Conservation (phyloP, 2,113 vertebrate genomes). For the Craseonycteris thonglongyai region DNA sequence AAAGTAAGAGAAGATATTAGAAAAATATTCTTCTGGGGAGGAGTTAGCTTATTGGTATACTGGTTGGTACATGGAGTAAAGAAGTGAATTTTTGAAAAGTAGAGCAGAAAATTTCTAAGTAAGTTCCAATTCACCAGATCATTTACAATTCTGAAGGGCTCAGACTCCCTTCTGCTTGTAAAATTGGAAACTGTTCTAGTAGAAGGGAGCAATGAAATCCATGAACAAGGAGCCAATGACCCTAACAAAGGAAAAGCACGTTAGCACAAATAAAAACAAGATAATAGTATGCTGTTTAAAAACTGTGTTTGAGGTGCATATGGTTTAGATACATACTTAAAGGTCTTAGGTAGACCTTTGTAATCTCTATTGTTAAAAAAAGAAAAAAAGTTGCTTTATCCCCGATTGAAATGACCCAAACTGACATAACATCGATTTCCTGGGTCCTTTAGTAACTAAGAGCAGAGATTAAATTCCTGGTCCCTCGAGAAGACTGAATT, state of each 20-base stretch:
- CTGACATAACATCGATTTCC: not conserved
- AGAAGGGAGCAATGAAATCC: not conserved
- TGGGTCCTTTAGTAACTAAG: not conserved
- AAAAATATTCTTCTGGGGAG: not conserved
- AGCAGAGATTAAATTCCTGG: not conserved
- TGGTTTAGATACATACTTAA: not conserved
- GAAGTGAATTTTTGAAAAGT: not conserved
- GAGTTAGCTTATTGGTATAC: not conserved
- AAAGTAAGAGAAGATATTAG: not conserved
- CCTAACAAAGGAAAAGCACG: not conserved
- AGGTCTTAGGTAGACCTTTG: not conserved
- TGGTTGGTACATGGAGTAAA: not conserved
- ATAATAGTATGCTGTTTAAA: not conserved
- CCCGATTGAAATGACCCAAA: not conserved
- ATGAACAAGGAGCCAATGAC: not conserved
- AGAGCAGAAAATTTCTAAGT: conserved; percentile 41
- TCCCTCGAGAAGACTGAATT: not conserved
- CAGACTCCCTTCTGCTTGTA: not conserved
- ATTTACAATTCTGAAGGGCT: conserved; percentile 47
- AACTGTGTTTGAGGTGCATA: not conserved
- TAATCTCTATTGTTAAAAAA: not conserved
- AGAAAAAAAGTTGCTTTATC: not conserved
- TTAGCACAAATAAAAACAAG: not conserved
- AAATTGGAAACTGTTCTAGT: not conserved
- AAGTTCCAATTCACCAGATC: conserved; percentile 51